Conservation (phyloP, 2,113 vertebrate genomes). For the Mus spicilegus region DNA sequence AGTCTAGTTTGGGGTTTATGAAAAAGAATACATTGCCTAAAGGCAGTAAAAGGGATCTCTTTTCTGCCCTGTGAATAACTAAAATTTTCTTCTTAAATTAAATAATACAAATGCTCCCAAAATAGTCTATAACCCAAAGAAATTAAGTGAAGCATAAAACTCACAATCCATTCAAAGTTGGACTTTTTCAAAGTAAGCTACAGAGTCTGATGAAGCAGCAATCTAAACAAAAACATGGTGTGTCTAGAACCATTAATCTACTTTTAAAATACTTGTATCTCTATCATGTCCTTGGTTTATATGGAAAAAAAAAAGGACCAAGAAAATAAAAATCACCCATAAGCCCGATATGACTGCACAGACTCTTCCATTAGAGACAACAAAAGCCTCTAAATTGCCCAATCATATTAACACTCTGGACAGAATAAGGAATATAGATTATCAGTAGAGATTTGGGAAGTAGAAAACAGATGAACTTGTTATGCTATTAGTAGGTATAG, state of each 20-base stretch:
- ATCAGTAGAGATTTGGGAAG: not conserved
- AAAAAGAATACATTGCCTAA: not conserved
- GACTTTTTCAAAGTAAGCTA: not conserved
- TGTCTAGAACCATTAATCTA: not conserved
- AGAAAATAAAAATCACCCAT: not conserved
- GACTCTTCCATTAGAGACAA: not conserved
- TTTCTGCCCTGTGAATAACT: not conserved
- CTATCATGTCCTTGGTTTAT: not conserved
- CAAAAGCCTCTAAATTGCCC: not conserved
- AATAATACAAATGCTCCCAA: not conserved
- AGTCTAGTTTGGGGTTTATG: not conserved
- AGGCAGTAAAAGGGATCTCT: conserved; percentile 2
- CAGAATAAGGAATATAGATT: not conserved
- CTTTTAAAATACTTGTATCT: not conserved
- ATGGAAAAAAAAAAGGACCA: too few species aligned
- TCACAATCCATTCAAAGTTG: not conserved
- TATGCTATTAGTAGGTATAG: not conserved
- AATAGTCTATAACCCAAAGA: not conserved
- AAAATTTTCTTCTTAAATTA: not conserved
- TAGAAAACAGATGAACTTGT: not conserved
- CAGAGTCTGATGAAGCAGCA: not conserved
- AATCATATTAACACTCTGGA: not conserved
- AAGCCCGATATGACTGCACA: not conserved
- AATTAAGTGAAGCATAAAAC: conserved; percentile 16
- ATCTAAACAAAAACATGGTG: not conserved